phyloP scores from a whole-genome alignment of 2,888 invertebrate species.

The Polydrusus tereticollis region DNA sequence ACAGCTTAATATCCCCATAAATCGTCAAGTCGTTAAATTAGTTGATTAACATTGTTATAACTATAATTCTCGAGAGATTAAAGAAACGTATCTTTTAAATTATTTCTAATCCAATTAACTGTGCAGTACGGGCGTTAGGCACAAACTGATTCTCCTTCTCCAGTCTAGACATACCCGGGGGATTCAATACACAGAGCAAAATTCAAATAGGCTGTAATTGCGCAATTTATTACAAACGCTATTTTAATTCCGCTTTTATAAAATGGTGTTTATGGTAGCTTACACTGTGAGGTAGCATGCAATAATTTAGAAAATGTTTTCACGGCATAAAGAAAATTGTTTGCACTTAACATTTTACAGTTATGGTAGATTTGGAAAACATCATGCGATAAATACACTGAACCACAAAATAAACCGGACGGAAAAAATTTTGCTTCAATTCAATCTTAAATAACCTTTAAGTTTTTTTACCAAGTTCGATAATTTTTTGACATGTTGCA shows the following conservation, averaged over 20 bases:
- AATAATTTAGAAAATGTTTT: background rate
- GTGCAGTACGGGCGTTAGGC: conserved; percentile 23
- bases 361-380: background rate
- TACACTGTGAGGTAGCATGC: background rate
- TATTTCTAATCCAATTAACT: conserved; percentile 58
- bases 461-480: no score
- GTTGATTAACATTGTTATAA: conserved; percentile 56
- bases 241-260: conserved; percentile 2
- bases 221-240: conserved; percentile 12
- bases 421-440: no score
- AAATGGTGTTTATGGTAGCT: conserved; percentile 3
- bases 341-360: background rate
- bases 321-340: background rate
- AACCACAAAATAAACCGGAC: no score
- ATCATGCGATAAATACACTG: no score
- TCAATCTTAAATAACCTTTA: no score
- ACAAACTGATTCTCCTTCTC: background rate
- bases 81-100: conserved; percentile 59
- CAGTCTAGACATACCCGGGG: conserved; percentile 50
- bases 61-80: conserved; percentile 54
- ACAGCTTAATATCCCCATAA: background rate
- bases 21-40: conserved; percentile 51
- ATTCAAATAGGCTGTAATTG: conserved; percentile 19
- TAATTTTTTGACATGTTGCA: no score
- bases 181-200: conserved; percentile 17